Evolutionary conservation across 2,888 invertebrate species (phyloP).

Genomic region (Eumacrocentrus americanus): DNA sequence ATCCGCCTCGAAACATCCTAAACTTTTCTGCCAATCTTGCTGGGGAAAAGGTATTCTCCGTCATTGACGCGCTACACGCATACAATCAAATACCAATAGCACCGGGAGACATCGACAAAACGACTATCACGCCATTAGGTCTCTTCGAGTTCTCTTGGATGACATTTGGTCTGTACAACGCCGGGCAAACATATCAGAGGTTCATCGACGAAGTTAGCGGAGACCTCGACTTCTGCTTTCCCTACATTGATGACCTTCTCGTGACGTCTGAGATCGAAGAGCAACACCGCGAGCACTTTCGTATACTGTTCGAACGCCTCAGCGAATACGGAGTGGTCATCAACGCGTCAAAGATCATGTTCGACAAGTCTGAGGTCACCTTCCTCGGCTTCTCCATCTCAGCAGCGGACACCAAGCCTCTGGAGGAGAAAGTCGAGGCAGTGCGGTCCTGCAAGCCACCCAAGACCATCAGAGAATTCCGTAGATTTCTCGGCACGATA

Average conservation of each 20-base stretch:
- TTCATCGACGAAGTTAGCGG: constrained; percentile 38
- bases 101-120: constrained; percentile 43
- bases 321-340: constrained; percentile 31
- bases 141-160: constrained; percentile 41
- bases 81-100: constrained; percentile 46
- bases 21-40: constrained; percentile 42
- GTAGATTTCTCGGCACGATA: constrained; percentile 26
- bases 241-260: constrained; percentile 29
- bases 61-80: constrained; percentile 39
- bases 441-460: constrained; percentile 31
- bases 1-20: constrained; percentile 50
- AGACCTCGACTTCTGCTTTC: constrained; percentile 15
- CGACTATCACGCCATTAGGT: constrained; percentile 45
- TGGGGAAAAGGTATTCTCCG: constrained; percentile 45
- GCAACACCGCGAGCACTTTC: constrained; percentile 25
- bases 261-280: constrained; percentile 13
- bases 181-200: constrained; percentile 44
- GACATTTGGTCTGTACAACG: constrained; percentile 42
- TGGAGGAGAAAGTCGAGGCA: constrained; percentile 32
- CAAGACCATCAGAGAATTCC: constrained; percentile 22
- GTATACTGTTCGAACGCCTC: constrained; percentile 30
- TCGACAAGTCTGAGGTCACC: constrained; percentile 28
- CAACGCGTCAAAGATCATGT: constrained; percentile 36
- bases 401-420: constrained; percentile 31
- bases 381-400: constrained; percentile 37